Percentiles rank a stretch among this genome's conserved stretches.
phyloP scores from a whole-genome alignment of 2,888 invertebrate genomes.

The Hyposoter dolosus region DNA sequence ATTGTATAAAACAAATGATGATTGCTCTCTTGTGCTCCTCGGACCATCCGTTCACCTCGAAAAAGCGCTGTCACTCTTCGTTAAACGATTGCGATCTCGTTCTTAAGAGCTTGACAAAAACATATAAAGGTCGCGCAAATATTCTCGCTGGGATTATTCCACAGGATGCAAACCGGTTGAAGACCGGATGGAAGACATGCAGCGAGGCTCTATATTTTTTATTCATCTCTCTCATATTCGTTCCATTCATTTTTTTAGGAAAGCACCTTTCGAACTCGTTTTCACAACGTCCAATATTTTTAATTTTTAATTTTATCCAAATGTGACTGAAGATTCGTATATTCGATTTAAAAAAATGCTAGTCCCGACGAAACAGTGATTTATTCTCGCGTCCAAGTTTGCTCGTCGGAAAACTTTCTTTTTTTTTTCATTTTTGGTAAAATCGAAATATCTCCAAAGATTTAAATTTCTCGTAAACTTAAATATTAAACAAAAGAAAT shows the following conservation, averaged over 20 bases:
- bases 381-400: neutral
- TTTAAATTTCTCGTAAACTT: neutral
- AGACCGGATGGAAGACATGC: slow-evolving; percentile 6
- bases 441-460: too few relatives aligned
- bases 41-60: neutral
- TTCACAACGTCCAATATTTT: neutral
- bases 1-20: too few relatives aligned
- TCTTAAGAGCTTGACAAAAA: slow-evolving; percentile 6
- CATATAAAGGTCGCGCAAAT: neutral
- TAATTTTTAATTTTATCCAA: neutral
- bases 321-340: too few relatives aligned
- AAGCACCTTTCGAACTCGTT: slow-evolving; percentile 15
- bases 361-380: neutral
- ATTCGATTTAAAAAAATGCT: neutral
- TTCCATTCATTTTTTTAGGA: neutral
- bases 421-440: neutral
- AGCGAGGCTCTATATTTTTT: neutral
- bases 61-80: neutral
- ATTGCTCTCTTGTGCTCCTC: neutral
- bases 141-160: slow-evolving; percentile 33
- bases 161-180: slow-evolving; percentile 45
- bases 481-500: neutral
- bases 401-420: neutral
- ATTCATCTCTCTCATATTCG: neutral
- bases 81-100: slow-evolving; percentile 21